Base-by-base conservation (phyloP, 64 coral and sea anemone species). In the Montipora cactus region DNA sequence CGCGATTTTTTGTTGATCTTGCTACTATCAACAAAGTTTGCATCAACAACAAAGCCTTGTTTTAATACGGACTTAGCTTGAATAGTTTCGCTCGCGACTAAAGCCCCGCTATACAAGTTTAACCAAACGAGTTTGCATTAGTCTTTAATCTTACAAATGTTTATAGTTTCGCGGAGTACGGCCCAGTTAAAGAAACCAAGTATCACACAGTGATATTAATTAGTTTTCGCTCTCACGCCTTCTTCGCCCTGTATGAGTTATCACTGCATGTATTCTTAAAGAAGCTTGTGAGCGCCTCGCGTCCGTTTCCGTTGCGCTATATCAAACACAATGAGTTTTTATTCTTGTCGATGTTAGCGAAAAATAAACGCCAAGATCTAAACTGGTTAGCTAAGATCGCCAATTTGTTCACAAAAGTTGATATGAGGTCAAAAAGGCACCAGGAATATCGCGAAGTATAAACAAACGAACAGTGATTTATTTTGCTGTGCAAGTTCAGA, bases 161-260 rank as follows among this genome's bases (percentile, higher is more conserved):
- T 86, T 86, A 86, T 68, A 86, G 66, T 86, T 86, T 86, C n/a
- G 44, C 59, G 37, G 66, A 86, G 82, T 86, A 86, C 66, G 66
- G 18, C 8, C 18, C 47, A 86, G 82, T 86, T 86, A 49, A 86
- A 47, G 82, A 86, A 50, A 86, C 82, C 82, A 18, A 75, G 74
- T 48, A 74, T 81, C 92, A 93, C 75, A 72, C 84, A 75, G 92
- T 28, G 92, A 87, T 45, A 79, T 88, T 93, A 93, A 93, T 93
- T 93, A 88, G 83, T 93, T 93, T 93, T 93, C 25, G 59, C 9
- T 19, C 49, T 88, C 87, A 62, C 87, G 92, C 87, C 87, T 73
- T 68, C 74, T 80, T 53, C 76, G 3, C 92, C 21, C 84, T 47
- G n/a, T 77, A 84, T 88, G 74, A 89, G 37, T 74, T 49, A 68